Conservation (phyloP, 1,140 invertebrate species). For the Cecropterus lyciades region DNA sequence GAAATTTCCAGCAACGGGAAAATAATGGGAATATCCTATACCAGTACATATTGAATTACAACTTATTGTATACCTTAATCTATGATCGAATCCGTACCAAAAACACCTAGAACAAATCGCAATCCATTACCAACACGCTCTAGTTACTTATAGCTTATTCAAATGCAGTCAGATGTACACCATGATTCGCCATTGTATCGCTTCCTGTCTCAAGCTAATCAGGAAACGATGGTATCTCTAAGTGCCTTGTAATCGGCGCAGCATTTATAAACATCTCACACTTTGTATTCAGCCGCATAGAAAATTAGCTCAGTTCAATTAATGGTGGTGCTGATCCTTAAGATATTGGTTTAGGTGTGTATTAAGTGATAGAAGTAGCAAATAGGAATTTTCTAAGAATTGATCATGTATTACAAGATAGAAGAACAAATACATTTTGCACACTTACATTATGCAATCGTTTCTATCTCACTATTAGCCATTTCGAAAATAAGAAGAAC, state of each 20-base stretch:
- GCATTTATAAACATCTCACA: slow-evolving; percentile 34
- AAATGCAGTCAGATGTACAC: slow-evolving; percentile 27
- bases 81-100: no score
- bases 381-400: no score
- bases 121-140: slow-evolving; percentile 22
- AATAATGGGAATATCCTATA: no score
- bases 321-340: slow-evolving; percentile 29
- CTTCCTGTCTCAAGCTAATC: slow-evolving; percentile 34
- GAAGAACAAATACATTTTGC: no score
- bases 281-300: slow-evolving; percentile 29
- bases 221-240: slow-evolving; percentile 34
- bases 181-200: slow-evolving; percentile 34
- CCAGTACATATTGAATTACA: no score
- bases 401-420: no score
- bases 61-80: no score
- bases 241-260: slow-evolving; percentile 31
- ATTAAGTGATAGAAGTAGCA: no score
- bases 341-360: slow-evolving; percentile 18
- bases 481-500: no score
- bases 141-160: slow-evolving; percentile 26
- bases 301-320: slow-evolving; percentile 34
- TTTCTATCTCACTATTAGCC: no score
- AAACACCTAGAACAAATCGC: background rate
- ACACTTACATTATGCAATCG: no score
- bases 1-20: no score